Base-by-base conservation (phyloP, 2,888 invertebrate species). In the Sylvicola fuscatus region DNA sequence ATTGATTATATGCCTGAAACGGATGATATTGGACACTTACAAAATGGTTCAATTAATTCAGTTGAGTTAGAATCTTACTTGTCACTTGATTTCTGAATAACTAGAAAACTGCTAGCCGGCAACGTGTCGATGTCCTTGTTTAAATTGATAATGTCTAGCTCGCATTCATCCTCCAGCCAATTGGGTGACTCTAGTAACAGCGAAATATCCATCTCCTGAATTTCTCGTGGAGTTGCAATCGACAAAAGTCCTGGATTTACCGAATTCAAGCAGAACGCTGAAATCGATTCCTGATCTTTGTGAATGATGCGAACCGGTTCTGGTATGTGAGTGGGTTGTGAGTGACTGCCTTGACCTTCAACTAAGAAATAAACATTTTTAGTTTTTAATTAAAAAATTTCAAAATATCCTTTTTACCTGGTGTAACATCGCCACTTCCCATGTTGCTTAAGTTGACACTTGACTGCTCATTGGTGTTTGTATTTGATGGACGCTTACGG, bases 251-350 rank as follows among this genome's bases (percentile, higher is more conserved):
- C 84, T 36, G 73, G 69, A 45, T 76, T 78, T 13, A 80, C 90
- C 68, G 84, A 81, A 58, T 93, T 95, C 39, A 95, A 69, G 52
- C 95, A 93, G 66, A 98, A 98, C 26, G 97, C 87, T 36, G 90
- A 79, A 46, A 98, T 93, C 38, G 92, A 86, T 58, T 98, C 98
- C 60, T 93, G 93, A 53, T 98, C 98, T 61, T 97, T 95, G 59
- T 98, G 97, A 45, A 98, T 89, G 46, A 98, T 89, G 45, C 93
- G 72, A 39, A 92, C 86, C 8, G 89, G 87, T 50, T 87, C 87
- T 39, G 72, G 67, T 39, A 70, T 6, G 33, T 29, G n/a, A 13
- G 29, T 5, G 4, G n/a, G 4, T 8, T 29, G 29, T 5, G 5
- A 6, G 29, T 29, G 12, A 29, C 12, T 29, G 29, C 29, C 14